phyloP scores from a whole-genome alignment of 2,797 vertebrate species.

The Rhincodon typus region DNA sequence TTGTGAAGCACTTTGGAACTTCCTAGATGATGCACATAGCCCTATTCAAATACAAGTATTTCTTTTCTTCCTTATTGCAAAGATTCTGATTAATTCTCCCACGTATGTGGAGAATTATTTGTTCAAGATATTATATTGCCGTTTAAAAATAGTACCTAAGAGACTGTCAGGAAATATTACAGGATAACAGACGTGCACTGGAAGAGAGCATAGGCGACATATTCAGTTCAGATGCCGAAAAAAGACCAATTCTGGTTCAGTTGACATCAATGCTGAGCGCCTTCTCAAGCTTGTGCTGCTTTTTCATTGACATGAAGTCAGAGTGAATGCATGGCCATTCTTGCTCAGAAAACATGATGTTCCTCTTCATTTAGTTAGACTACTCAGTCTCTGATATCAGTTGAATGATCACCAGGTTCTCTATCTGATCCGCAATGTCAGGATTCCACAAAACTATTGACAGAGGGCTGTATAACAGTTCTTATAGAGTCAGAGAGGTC shows the following conservation, averaged over 20 bases:
- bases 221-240: background rate
- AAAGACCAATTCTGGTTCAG: background rate
- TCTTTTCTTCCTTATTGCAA: background rate
- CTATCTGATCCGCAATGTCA: background rate
- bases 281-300: background rate
- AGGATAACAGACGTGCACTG: background rate
- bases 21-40: too few species aligned
- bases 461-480: background rate
- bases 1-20: background rate
- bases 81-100: background rate
- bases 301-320: background rate
- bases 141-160: background rate
- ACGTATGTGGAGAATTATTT: background rate
- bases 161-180: background rate
- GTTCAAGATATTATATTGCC: background rate
- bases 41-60: background rate
- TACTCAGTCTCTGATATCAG: background rate
- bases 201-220: background rate
- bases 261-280: background rate
- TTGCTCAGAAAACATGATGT: background rate
- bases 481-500: background rate
- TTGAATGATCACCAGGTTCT: background rate
- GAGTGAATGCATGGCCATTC: background rate
- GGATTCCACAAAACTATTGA: background rate
- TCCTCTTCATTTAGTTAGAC: background rate